Percentiles rank a stretch among this genome's conserved stretches.
Evolutionary conservation across 2,113 vertebrate genomes (phyloP).

Genomic region (Taurulus bubalis): DNA sequence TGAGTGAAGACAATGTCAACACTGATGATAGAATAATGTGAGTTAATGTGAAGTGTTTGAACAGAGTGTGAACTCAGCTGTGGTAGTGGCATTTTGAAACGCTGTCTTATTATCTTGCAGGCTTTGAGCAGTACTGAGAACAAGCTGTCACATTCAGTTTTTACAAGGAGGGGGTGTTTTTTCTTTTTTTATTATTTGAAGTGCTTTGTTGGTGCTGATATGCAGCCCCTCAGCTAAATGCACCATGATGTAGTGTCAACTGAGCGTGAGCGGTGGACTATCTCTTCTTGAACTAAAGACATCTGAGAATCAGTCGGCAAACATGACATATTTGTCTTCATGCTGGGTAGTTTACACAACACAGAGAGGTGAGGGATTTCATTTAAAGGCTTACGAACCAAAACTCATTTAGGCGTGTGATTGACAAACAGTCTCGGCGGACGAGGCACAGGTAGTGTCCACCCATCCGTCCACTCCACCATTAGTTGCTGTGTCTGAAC

Average conservation of each 20-base stretch:
- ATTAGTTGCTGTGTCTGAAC: slow-evolving; percentile 35
- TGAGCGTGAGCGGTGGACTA: slow-evolving; percentile 27
- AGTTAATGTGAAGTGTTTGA: slow-evolving; percentile 14
- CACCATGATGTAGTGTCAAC: slow-evolving; percentile 47
- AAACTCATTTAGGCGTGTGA: slow-evolving; percentile 35
- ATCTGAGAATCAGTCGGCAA: slow-evolving; percentile 49
- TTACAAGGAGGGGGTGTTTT: slow-evolving; percentile 4
- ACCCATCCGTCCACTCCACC: slow-evolving; percentile 1
- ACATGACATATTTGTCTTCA: slow-evolving; percentile 30
- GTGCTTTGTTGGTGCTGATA: slow-evolving; percentile 30
- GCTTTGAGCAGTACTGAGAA: slow-evolving; percentile 23
- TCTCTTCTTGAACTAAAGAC: slow-evolving; percentile 27
- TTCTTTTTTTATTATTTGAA: slow-evolving; percentile 18
- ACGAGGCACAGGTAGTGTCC: neutral
- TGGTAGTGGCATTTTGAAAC: slow-evolving; percentile 11
- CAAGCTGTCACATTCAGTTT: slow-evolving; percentile 42
- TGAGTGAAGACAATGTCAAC: slow-evolving; percentile 1
- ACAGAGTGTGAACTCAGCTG: slow-evolving; percentile 5
- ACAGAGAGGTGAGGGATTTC: slow-evolving; percentile 7
- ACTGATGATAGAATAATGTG: slow-evolving; percentile 35
- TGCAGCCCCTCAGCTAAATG: slow-evolving; percentile 52
- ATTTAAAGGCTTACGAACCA: slow-evolving; percentile 30
- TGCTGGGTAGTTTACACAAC: slow-evolving; percentile 11
- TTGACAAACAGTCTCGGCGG: slow-evolving; percentile 9
- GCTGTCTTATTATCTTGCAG: slow-evolving; percentile 11